These are phyloP conservation scores for Agrotis clavis DNA, from an alignment of 2,888 invertebrate genomes.

Conservation along the genomic window DNA sequence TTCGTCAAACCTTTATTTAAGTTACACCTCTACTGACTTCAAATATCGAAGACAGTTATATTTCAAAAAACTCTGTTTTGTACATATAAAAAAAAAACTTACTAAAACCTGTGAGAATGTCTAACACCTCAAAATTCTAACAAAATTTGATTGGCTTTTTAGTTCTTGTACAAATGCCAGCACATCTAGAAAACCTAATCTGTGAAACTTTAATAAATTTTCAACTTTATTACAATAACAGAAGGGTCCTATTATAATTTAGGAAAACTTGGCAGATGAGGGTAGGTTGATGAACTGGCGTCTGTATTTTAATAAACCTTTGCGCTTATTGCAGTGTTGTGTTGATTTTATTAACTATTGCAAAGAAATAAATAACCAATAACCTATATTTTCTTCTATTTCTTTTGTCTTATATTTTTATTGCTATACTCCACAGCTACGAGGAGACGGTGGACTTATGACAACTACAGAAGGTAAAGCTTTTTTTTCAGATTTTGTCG, in stretches of 20 bases:
- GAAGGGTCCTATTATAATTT: too few relatives aligned
- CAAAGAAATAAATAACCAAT: slow-evolving; percentile 44
- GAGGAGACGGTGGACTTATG: neutral
- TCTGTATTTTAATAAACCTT: slow-evolving; percentile 46
- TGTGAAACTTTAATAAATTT: too few relatives aligned
- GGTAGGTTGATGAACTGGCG: too few relatives aligned
- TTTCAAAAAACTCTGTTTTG: neutral
- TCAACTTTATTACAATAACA: too few relatives aligned
- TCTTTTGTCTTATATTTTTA: slow-evolving; percentile 13
- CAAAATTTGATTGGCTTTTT: slow-evolving; percentile 28
- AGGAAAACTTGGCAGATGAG: too few relatives aligned
- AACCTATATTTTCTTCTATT: slow-evolving; percentile 11
- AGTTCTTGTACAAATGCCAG: slow-evolving; percentile 3
- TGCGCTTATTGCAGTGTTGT: slow-evolving; percentile 63
- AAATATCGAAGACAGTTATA: neutral
- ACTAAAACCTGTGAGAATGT: slow-evolving; percentile 22
- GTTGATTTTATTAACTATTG: slow-evolving; percentile 22
- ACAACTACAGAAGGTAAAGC: slow-evolving; percentile 7
- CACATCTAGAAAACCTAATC: too few relatives aligned
- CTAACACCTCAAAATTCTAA: slow-evolving; percentile 52
- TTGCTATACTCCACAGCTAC: slow-evolving; percentile 32
- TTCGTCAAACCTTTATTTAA: too few relatives aligned
- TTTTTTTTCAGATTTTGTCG: too few relatives aligned
- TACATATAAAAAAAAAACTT: neutral
- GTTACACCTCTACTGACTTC: neutral